Evolutionary conservation across 2,113 vertebrate species (phyloP).

Genomic region (Eudyptes chrysolophus): DNA sequence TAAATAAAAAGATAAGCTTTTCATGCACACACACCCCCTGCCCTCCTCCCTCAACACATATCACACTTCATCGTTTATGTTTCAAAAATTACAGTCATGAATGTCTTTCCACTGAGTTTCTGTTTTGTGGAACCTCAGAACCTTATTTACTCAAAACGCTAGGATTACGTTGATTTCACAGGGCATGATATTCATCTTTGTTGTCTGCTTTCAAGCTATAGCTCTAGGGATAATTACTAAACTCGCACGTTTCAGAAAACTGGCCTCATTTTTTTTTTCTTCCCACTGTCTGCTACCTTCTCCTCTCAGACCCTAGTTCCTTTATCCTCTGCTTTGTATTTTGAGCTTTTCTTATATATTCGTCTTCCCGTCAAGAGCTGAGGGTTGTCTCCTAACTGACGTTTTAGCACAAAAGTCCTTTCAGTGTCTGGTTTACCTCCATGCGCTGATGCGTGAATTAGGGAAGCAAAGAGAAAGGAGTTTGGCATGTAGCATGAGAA

Average conservation of each 20-base stretch:
- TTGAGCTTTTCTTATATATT: neutral
- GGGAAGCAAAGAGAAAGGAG: neutral
- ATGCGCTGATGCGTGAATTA: neutral
- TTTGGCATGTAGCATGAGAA: constrained; percentile 13
- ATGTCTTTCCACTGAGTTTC: neutral
- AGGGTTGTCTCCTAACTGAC: neutral
- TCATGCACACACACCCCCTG: fast-evolving
- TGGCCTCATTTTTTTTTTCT: neutral
- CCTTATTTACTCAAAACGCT: neutral
- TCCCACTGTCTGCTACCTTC: neutral
- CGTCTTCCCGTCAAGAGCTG: neutral
- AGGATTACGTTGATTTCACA: neutral
- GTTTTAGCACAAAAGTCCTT: neutral
- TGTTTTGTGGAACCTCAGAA: neutral
- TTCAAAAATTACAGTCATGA: neutral
- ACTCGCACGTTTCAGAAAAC: fast-evolving
- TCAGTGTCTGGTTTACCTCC: neutral
- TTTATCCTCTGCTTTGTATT: neutral
- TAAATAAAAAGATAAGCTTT: neutral
- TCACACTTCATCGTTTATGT: neutral
- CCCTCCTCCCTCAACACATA: neutral
- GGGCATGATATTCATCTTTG: neutral
- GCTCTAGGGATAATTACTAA: neutral
- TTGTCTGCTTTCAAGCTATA: neutral
- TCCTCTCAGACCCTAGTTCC: neutral